Evolutionary conservation across 2,888 invertebrate genomes (phyloP), one percentile per base, ranked within the genome.

Genomic region (Balanococcus diminutus): DNA sequence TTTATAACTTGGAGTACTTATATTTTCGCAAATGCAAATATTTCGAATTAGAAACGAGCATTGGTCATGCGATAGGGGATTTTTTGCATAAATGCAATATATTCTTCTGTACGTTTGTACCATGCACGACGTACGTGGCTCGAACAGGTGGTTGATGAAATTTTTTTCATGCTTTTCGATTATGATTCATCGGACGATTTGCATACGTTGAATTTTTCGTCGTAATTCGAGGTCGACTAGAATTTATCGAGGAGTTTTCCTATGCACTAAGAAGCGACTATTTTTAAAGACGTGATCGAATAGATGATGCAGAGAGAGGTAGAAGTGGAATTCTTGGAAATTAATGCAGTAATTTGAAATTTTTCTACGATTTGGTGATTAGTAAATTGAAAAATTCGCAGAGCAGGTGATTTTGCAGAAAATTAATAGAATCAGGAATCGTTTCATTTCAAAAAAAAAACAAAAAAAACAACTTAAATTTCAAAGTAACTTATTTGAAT

Each of bases 11-110:
- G 4, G 6, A 56, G 19, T 56, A 0, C 3, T 22, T 56, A 1
- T 22, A 22, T 56, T 56, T 56, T 56, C 22, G 56, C 56, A 56
- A 56, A 56, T 56, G 75, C 36, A 79, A 79, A 79, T 36, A 36
- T 79, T 79, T 79, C 32, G 19, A 36, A 36, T 79, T 19, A 36
- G 75, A 79, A 36, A 36, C 36, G 31, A 31, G 28, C 75, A 9
- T 79, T 79, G 36, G 75, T 79, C 75, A 79, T 79, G 75, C 36
- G 36, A 19, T 3, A 19, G 25, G 9, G 22, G 22, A 22, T 16
- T 61, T 79, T 79, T 79, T 67, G n/a, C 72, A 31, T 56, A 19
- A 56, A 56, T 56, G 56, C 56, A 56, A 14, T 22, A 8, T 22
- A 11, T 6, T 14, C 19, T 46, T 3, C 9, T 8, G 56, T 19